A percentile compares a stretch with the other conserved stretches of the same genome.
Conservation (phyloP, 2,797 vertebrate species). For the Taeniopygia guttata region DNA sequence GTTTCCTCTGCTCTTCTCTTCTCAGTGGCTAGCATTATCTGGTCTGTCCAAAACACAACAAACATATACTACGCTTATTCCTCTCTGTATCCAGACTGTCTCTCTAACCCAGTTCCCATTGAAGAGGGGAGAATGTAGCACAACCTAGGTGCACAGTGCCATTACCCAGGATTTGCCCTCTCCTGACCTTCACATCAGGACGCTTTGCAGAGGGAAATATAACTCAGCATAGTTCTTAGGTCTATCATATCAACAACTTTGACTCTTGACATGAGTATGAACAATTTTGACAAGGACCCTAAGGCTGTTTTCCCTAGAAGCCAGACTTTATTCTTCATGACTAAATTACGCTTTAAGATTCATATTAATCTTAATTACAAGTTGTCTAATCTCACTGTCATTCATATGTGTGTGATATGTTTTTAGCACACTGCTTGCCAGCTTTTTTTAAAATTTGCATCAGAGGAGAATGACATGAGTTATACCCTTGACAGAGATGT, state of each 20-base stretch:
- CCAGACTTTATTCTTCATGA: not conserved
- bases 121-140: not conserved
- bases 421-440: not conserved
- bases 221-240: not conserved
- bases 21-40: not conserved
- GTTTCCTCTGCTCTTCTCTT: not conserved
- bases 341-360: not conserved
- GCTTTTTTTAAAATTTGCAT: not conserved
- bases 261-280: not conserved
- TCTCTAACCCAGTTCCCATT: not conserved
- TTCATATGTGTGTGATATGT: not conserved
- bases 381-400: not conserved
- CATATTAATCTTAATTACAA: not conserved
- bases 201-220: not conserved
- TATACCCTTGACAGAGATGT: not conserved
- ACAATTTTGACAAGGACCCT: not conserved
- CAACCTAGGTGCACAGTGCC: rapidly evolving
- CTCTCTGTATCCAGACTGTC: not conserved
- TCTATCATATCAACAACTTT: not conserved
- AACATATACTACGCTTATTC: not conserved
- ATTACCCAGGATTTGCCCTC: not conserved
- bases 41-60: not conserved
- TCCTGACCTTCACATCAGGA: not conserved
- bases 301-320: not conserved
- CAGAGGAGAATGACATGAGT: not conserved